Conservation (phyloP, 2,888 invertebrate species). For the Drosophila merina region DNA sequence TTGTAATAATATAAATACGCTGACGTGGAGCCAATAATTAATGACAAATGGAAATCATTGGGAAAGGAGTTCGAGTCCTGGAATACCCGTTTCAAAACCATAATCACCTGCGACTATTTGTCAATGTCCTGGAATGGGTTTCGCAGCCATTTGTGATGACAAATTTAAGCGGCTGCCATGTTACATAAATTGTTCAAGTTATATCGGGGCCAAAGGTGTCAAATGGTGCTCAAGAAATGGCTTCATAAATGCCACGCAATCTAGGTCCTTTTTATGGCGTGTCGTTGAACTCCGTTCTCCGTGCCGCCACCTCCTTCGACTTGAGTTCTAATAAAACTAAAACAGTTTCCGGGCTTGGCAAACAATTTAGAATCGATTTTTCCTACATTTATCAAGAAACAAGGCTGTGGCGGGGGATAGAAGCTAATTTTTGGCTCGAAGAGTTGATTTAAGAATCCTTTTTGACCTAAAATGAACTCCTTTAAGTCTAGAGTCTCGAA, state of each 20-base stretch:
- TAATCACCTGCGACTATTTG: conserved; percentile 9
- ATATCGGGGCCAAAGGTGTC: conserved; percentile 64
- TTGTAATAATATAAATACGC: conserved; percentile 67
- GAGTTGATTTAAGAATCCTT: conserved; percentile 23
- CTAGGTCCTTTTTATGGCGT: conserved; percentile 36
- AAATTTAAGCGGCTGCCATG: conserved; percentile 44
- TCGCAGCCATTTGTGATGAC: conserved; percentile 21
- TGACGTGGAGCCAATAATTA: conserved; percentile 63
- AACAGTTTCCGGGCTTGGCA: conserved; percentile 47
- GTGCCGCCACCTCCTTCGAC: background rate
- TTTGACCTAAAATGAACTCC: conserved; percentile 38
- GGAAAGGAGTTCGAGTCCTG: no score
- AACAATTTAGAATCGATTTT: conserved; percentile 41
- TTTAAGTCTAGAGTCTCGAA: conserved; percentile 13
- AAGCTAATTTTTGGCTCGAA: no score
- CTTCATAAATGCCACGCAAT: conserved; percentile 67
- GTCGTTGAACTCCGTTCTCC: conserved; percentile 63
- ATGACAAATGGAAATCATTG: conserved; percentile 34
- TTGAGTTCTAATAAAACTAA: conserved; percentile 15
- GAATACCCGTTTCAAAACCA: background rate
- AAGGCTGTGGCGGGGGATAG: no score
- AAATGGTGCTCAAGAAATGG: conserved; percentile 56
- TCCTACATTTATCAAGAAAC: no score
- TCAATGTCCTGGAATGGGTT: conserved; percentile 17
- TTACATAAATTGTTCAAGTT: conserved; percentile 58